These are phyloP conservation scores for Sula dactylatra DNA, from an alignment of 2,113 vertebrate genomes.

Conservation along the genomic window DNA sequence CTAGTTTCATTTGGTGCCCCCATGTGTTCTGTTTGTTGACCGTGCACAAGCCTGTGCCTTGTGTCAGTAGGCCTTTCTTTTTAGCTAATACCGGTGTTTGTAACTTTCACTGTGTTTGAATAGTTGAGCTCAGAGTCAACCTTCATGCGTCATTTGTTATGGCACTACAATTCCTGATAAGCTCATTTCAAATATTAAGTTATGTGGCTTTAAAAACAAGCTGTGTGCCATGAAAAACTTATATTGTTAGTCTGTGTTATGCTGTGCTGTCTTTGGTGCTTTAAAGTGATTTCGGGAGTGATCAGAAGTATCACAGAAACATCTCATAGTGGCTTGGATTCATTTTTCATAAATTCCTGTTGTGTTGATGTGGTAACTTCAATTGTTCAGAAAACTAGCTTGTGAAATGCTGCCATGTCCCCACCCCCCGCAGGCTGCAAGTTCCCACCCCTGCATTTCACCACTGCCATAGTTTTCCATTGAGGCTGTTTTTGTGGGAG, in stretches of 20 bases:
- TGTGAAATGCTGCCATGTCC: not conserved
- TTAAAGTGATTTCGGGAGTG: not conserved
- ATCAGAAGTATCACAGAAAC: not conserved
- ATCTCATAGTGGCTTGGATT: not conserved
- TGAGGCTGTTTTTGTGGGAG: not conserved
- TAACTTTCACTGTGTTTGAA: not conserved
- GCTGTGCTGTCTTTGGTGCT: not conserved
- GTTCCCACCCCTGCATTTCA: not conserved
- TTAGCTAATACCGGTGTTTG: not conserved
- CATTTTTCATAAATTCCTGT: not conserved
- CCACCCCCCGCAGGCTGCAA: rapidly evolving
- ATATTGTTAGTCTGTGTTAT: not conserved
- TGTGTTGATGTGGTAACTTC: not conserved
- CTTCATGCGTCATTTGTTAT: not conserved
- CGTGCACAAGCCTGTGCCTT: not conserved
- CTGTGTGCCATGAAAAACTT: not conserved
- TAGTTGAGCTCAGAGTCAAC: not conserved
- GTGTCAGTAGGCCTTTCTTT: not conserved
- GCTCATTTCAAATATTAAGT: not conserved
- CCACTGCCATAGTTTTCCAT: not conserved
- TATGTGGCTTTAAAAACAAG: not conserved
- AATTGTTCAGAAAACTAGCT: not conserved
- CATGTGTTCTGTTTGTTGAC: not conserved
- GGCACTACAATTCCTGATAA: not conserved
- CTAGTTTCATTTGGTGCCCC: not conserved